Percentiles rank a stretch among this genome's conserved stretches.
Evolutionary conservation across 2,113 vertebrate genomes (phyloP).

Genomic region (Pogona vitticeps): DNA sequence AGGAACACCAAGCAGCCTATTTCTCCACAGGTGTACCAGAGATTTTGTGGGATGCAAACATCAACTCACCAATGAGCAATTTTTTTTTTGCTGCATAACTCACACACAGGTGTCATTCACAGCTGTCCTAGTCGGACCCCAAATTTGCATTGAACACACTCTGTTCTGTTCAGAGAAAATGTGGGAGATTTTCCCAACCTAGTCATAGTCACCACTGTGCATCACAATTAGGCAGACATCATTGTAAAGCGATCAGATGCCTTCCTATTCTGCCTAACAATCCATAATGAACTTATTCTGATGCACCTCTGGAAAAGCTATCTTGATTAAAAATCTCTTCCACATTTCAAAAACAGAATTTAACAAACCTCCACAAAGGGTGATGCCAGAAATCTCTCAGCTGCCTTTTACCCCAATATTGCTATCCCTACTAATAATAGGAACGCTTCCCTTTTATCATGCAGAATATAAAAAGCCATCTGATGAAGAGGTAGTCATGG

Average conservation of each 20-base stretch:
- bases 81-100: not conserved
- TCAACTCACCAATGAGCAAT: not conserved
- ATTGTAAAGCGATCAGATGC: not conserved
- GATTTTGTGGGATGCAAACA: not conserved
- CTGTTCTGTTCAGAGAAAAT: not conserved
- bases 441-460: not conserved
- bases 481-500: not conserved
- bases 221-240: not conserved
- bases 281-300: constrained; percentile 3
- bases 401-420: not conserved
- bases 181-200: not conserved
- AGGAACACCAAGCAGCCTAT: not conserved
- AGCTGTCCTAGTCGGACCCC: not conserved
- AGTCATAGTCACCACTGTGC: not conserved
- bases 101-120: not conserved
- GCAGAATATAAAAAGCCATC: constrained; percentile 23
- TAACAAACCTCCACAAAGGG: not conserved
- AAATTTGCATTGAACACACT: not conserved
- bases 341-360: not conserved
- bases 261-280: constrained; percentile 10
- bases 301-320: constrained; percentile 3
- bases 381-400: not conserved
- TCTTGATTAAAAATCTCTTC: constrained; percentile 14
- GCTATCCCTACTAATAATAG: constrained; percentile 15
- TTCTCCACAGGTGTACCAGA: not conserved